phyloP scores from a whole-genome alignment of 1,140 invertebrate genomes.

The Microplitis demolitor region DNA sequence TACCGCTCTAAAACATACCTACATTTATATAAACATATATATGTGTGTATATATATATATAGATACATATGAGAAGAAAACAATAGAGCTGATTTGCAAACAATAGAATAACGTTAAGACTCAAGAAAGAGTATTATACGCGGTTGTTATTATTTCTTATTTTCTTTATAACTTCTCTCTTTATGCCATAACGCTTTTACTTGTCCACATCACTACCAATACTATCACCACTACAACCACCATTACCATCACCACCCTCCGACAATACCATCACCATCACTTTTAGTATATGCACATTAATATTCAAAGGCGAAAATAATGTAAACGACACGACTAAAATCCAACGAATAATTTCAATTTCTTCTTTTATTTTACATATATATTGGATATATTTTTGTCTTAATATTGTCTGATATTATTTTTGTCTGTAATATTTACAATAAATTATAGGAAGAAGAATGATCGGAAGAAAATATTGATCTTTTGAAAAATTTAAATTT shows the following conservation, averaged over 20 bases:
- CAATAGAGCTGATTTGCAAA: slow-evolving; percentile 65
- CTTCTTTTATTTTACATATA: slow-evolving; percentile 26
- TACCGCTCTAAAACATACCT: too few relatives aligned
- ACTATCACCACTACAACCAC: background rate
- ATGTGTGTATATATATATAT: slow-evolving; percentile 34
- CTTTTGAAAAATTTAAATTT: too few relatives aligned
- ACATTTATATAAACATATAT: slow-evolving; percentile 1
- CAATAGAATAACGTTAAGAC: slow-evolving; percentile 65
- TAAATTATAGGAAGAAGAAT: too few relatives aligned
- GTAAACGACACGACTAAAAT: slow-evolving; percentile 63
- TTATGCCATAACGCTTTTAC: slow-evolving; percentile 52
- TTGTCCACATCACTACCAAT: too few relatives aligned
- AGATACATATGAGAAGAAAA: slow-evolving; percentile 61
- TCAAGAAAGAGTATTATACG: slow-evolving; percentile 57
- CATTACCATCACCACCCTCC: too few relatives aligned
- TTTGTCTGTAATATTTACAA: too few relatives aligned
- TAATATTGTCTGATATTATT: too few relatives aligned
- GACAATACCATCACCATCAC: background rate
- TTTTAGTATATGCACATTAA: slow-evolving; percentile 61
- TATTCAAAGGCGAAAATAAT: slow-evolving; percentile 65
- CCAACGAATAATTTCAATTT: slow-evolving; percentile 62
- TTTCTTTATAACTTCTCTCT: slow-evolving; percentile 23
- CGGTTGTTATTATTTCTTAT: slow-evolving; percentile 46
- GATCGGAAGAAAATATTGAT: too few relatives aligned
- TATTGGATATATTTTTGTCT: background rate